Evolutionary conservation across 2,888 invertebrate genomes (phyloP), one percentile per base, ranked within the genome.

Genomic region (Ophion ellenae): DNA sequence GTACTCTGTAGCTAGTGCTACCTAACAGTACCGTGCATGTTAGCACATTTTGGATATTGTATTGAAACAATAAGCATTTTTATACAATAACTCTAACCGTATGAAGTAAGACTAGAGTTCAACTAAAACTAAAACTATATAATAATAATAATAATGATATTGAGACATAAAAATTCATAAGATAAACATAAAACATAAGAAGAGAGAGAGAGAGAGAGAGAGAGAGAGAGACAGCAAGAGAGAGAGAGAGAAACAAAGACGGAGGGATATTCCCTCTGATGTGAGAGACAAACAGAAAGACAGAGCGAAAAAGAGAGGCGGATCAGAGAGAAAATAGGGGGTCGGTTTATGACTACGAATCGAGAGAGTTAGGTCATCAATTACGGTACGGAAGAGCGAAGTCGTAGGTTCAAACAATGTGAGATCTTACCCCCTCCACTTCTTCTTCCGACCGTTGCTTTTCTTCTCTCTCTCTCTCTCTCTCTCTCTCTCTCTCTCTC

Each of bases 331-430:
- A 40, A 66, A 11, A 47, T n/a, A 7, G 53, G 20, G 63, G 71
- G 71, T 83, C 75, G 75, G 71, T 74, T 71, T 71, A 73, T 79
- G 80, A 76, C 75, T 83, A 63, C 40, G 71, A 80, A 80, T 70
- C 64, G 81, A 83, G 74, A 81, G 81, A 84, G 71, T 86, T 78
- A 66, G 87, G 90, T 92, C 92, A 94, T 94, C 92, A 94, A 94
- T 94, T 94, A 93, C 92, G 91, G 91, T 90, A 93, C 93, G 93
- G 93, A 93, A 93, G 93, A 93, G 90, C 91, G 92, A 92, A 92
- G 92, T 91, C 92, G 93, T 92, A 90, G 91, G 88, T 89, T 93
- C 93, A 92, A 93, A 94, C 94, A 94, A 94, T 92, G 83, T 76
- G 83, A 86, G 81, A 83, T 86, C 75, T 80, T 69, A 14, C 45